These are phyloP conservation scores for Papilio glaucus DNA, from an alignment of 1,140 invertebrate species.

Conservation along the genomic window DNA sequence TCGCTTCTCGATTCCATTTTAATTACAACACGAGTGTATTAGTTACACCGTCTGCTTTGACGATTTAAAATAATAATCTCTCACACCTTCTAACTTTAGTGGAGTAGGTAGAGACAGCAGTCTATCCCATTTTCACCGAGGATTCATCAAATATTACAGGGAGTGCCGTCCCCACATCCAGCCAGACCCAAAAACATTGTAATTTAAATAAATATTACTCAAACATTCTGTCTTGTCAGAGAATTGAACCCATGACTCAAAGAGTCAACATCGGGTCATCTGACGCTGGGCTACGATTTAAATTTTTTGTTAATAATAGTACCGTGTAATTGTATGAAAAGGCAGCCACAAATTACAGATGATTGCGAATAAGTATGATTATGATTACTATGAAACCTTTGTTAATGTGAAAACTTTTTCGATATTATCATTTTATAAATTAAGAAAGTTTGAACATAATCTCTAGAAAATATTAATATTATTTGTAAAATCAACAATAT, in stretches of 20 bases:
- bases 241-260: not conserved
- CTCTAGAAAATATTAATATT: too few relatives aligned
- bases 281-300: not conserved
- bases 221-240: not conserved
- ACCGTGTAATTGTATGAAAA: not conserved
- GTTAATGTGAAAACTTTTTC: slow-evolving; percentile 10
- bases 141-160: too few relatives aligned
- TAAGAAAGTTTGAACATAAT: too few relatives aligned
- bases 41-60: not conserved
- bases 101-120: not conserved
- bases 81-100: too few relatives aligned
- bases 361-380: not conserved
- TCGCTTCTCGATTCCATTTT: not conserved
- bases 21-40: not conserved
- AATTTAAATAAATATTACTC: too few relatives aligned
- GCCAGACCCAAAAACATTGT: not conserved
- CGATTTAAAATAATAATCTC: not conserved
- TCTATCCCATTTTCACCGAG: not conserved
- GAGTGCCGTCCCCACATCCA: not conserved
- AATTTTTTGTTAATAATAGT: not conserved
- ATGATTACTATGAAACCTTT: not conserved
- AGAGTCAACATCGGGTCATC: not conserved
- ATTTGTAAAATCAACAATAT: too few relatives aligned
- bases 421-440: not conserved
- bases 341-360: not conserved